Evolutionary conservation across 2,797 vertebrate species (phyloP).

Genomic region (Alfaro cultratus): DNA sequence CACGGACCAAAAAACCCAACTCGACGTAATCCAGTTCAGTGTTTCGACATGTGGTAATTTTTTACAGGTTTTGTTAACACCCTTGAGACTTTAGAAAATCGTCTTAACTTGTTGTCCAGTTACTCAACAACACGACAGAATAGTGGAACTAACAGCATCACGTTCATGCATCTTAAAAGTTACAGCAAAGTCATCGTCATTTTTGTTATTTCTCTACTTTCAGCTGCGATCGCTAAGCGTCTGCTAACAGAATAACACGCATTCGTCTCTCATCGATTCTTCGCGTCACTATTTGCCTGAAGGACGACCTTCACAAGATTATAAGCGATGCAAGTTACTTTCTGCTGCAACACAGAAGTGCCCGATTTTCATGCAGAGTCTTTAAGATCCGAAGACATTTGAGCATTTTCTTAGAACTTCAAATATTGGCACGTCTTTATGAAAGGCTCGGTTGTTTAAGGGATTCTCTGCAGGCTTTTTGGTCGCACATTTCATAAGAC

Average conservation of each 20-base stretch:
- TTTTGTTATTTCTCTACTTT: not conserved
- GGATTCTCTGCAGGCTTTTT: not conserved
- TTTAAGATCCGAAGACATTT: slow-evolving; percentile 15
- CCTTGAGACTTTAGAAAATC: slow-evolving; percentile 19
- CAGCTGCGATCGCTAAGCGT: slow-evolving; percentile 3
- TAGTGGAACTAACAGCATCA: slow-evolving; percentile 6
- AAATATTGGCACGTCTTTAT: not conserved
- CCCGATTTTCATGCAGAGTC: slow-evolving; percentile 34
- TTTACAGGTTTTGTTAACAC: slow-evolving; percentile 24
- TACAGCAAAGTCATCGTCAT: not conserved
- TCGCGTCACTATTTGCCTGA: slow-evolving; percentile 23
- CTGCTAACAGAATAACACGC: not conserved
- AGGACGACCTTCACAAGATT: slow-evolving; percentile 44
- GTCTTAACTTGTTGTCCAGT: not conserved
- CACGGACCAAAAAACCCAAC: slow-evolving; percentile 58
- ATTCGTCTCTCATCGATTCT: not conserved
- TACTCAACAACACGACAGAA: not conserved
- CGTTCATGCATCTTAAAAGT: slow-evolving; percentile 13
- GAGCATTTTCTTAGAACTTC: not conserved
- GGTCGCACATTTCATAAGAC: not conserved
- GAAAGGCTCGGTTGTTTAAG: slow-evolving; percentile 8
- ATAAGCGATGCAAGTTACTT: slow-evolving; percentile 38
- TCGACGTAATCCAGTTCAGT: slow-evolving; percentile 7
- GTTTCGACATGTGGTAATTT: slow-evolving; percentile 12
- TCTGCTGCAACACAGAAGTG: slow-evolving; percentile 62